Conservation (phyloP, 2,797 vertebrate genomes). For the Borostomias antarcticus region DNA sequence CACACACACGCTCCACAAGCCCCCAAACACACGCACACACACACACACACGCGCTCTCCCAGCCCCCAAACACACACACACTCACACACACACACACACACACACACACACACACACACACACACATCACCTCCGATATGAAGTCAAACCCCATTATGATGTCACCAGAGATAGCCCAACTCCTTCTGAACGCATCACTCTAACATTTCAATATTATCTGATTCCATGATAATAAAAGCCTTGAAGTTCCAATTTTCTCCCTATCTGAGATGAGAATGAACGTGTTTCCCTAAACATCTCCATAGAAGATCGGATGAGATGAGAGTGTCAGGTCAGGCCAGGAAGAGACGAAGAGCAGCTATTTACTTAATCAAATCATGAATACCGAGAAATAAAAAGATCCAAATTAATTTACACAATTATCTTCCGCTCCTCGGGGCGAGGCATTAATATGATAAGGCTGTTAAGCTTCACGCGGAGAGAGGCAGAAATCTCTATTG, state of each 20-base stretch:
- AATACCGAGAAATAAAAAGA: conserved; percentile 93
- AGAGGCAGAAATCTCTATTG: conserved; percentile 76
- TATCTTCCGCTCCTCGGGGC: conserved; percentile 98
- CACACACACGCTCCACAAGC: not conserved
- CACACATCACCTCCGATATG: conserved; percentile 18
- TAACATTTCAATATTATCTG: not conserved
- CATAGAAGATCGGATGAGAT: conserved; percentile 49
- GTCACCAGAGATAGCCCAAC: not conserved
- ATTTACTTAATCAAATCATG: conserved; percentile 99
- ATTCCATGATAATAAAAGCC: not conserved
- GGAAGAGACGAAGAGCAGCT: conserved; percentile 90
- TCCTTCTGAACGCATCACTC: not conserved
- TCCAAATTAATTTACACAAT: conserved; percentile 97
- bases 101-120: conserved; percentile 37
- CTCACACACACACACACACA: conserved; percentile 21
- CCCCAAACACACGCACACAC: not conserved
- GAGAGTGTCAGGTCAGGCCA: conserved; percentile 69
- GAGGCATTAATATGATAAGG: conserved; percentile 99
- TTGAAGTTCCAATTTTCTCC: not conserved
- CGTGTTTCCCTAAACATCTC: conserved; percentile 60
- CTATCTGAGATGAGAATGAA: not conserved
- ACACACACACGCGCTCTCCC: conserved; percentile 22
- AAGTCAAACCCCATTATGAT: not conserved
- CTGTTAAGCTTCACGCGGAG: conserved; percentile 82
- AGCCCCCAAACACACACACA: conserved; percentile 1